A percentile compares a stretch with the other conserved stretches of the same genome.
These are phyloP conservation scores for Sycophaga agraensis DNA, from an alignment of 1,140 invertebrate species.

Conservation along the genomic window DNA sequence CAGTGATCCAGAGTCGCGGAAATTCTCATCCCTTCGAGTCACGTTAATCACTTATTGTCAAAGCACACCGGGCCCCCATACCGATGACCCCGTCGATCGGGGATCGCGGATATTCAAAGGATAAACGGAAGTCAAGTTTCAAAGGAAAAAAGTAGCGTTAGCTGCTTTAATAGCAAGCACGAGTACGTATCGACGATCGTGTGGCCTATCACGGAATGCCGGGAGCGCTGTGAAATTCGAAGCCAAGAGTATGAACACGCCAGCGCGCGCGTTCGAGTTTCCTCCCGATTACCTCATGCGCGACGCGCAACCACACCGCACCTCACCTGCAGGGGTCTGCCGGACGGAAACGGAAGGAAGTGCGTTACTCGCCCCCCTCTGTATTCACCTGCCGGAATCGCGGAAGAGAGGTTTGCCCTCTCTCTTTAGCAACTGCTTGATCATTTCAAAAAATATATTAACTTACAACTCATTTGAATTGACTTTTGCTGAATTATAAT, in stretches of 20 bases:
- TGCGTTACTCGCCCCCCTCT: slow-evolving; percentile 17
- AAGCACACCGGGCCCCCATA: too few relatives aligned
- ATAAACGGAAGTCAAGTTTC: too few relatives aligned
- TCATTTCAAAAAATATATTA: too few relatives aligned
- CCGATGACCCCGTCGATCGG: too few relatives aligned
- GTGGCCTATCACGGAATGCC: background rate
- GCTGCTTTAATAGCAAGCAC: too few relatives aligned
- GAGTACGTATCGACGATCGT: background rate
- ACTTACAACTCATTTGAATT: too few relatives aligned
- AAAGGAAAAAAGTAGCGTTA: too few relatives aligned
- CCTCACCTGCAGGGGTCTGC: slow-evolving; percentile 44
- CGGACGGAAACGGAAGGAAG: slow-evolving; percentile 57
- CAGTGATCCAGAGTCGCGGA: background rate
- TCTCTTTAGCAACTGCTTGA: too few relatives aligned
- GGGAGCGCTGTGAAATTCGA: background rate
- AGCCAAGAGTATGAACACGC: slow-evolving; percentile 1
- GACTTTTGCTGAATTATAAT: too few relatives aligned
- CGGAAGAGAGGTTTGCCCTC: background rate
- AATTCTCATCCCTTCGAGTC: background rate
- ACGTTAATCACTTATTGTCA: background rate
- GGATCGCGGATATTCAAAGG: too few relatives aligned
- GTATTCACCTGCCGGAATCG: slow-evolving; percentile 12
- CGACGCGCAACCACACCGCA: slow-evolving; percentile 18
- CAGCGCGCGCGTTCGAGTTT: slow-evolving; percentile 32
- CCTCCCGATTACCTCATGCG: slow-evolving; percentile 32